These are phyloP conservation scores for Cossypha caffra DNA, from an alignment of 2,797 vertebrate genomes.

Conservation along the genomic window DNA sequence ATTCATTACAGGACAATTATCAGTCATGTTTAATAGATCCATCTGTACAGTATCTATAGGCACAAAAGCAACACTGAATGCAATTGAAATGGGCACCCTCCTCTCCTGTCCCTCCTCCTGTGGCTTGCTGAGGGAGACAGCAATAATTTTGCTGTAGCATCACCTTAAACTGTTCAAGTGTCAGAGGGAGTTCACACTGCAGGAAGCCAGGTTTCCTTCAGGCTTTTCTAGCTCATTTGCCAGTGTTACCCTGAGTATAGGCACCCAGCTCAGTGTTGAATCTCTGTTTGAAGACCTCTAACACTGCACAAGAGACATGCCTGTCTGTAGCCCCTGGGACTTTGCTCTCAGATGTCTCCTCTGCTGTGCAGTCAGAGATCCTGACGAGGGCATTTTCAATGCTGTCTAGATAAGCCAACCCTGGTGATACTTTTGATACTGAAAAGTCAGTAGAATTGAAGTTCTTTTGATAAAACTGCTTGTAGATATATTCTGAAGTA, in stretches of 20 bases:
- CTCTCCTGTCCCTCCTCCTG: background rate
- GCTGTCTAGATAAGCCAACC: background rate
- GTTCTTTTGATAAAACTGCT: background rate
- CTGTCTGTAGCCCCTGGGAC: background rate
- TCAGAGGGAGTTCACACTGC: background rate
- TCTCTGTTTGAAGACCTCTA: background rate
- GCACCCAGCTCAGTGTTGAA: background rate
- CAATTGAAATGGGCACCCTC: background rate
- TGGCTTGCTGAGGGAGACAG: background rate
- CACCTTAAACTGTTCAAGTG: background rate
- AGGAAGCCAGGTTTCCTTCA: background rate
- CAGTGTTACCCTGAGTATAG: background rate
- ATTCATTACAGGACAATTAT: background rate
- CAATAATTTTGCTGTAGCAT: background rate
- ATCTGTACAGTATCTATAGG: background rate
- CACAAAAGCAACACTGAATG: background rate
- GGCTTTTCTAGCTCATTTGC: background rate
- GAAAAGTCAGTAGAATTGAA: background rate
- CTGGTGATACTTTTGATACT: background rate
- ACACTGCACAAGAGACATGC: background rate
- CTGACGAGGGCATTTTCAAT: background rate
- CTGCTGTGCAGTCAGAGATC: too few relatives aligned
- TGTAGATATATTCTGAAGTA: background rate
- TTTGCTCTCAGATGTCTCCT: background rate
- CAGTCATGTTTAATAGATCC: background rate